Conservation (phyloP, 2,113 vertebrate species). For the Heloderma charlesbogerti region DNA sequence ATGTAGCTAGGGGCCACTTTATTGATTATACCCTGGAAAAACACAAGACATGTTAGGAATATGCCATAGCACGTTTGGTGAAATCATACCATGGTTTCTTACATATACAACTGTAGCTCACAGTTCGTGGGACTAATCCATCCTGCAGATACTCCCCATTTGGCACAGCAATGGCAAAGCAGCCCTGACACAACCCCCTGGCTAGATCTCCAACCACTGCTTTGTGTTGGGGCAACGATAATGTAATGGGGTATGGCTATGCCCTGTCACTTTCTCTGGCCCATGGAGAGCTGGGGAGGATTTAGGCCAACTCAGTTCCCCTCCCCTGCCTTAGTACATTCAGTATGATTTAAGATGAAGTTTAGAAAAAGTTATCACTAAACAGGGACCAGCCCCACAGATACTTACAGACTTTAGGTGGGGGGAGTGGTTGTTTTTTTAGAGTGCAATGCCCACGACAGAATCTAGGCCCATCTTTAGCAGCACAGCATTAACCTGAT, state of each 20-base stretch:
- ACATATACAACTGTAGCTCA: no score
- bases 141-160: no score
- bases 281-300: no score
- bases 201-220: no score
- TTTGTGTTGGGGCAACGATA: no score
- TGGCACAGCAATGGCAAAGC: no score
- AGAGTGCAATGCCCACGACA: background rate
- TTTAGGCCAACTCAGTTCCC: no score
- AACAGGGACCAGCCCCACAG: background rate
- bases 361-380: background rate
- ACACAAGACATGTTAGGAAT: background rate
- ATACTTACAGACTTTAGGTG: background rate
- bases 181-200: no score
- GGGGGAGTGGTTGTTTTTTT: background rate
- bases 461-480: background rate
- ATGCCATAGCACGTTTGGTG: background rate
- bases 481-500: background rate
- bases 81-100: background rate
- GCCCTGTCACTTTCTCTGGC: no score
- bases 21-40: conserved; percentile 89
- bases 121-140: no score
- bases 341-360: background rate
- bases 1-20: conserved; percentile 91
- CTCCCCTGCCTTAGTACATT: background rate
- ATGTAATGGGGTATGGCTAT: no score